These are phyloP conservation scores for Gambusia yucatana DNA, from an alignment of 2,797 vertebrate species.

Conservation along the genomic window DNA sequence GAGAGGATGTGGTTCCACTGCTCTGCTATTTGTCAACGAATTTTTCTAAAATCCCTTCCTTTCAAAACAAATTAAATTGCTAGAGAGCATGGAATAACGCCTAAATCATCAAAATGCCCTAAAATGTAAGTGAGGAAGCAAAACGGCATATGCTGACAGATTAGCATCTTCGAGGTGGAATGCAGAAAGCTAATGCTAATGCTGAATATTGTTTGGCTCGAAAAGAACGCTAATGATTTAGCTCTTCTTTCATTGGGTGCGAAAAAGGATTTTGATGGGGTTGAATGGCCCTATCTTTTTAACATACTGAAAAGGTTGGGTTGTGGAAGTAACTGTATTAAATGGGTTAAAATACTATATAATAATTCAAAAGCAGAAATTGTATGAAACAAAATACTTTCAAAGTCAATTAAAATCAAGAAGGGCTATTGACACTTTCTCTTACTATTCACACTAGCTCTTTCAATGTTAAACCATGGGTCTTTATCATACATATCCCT, in stretches of 20 bases:
- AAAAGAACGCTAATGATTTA: too few species aligned
- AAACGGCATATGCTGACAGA: too few species aligned
- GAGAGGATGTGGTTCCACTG: too few species aligned
- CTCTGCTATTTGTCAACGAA: too few species aligned
- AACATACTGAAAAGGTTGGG: background rate
- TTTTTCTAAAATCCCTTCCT: too few species aligned
- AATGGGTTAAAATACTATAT: background rate
- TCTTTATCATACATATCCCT: too few species aligned
- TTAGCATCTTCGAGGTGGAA: too few species aligned
- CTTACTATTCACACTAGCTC: background rate
- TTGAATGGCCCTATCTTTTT: conserved; percentile 1
- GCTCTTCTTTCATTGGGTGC: background rate
- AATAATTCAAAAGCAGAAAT: background rate
- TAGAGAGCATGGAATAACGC: background rate
- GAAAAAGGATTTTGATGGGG: background rate
- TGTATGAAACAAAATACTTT: background rate
- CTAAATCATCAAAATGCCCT: background rate
- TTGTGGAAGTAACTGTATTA: background rate
- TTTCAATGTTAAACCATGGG: too few species aligned
- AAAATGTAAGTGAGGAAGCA: too few species aligned
- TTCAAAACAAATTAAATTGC: background rate
- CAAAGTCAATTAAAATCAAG: background rate
- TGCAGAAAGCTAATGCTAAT: background rate
- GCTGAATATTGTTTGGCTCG: background rate
- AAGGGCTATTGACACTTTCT: background rate